Conservation (phyloP, 92 coral and sea anemone genomes). For the Parazoanthus darwini region DNA sequence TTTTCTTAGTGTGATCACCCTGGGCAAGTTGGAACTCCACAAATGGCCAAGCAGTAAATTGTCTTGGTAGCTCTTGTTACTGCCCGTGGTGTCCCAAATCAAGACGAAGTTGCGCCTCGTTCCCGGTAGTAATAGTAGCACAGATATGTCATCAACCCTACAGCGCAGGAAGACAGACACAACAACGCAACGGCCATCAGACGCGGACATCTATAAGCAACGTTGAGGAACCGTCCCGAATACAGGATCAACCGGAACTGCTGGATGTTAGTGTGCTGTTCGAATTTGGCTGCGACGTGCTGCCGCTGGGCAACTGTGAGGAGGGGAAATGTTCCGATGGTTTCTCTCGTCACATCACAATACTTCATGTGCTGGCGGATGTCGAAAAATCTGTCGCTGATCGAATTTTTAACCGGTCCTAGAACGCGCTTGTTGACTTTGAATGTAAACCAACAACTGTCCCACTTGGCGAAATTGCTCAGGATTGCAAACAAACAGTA, state of each 20-base stretch:
- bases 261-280: constrained; percentile 12
- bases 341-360: constrained; percentile 28
- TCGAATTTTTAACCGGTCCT: constrained; percentile 32
- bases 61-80: background rate
- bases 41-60: background rate
- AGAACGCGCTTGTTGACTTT: constrained; percentile 36
- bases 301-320: constrained; percentile 22
- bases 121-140: constrained; percentile 31
- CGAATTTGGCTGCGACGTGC: constrained; percentile 15
- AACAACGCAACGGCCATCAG: constrained; percentile 26
- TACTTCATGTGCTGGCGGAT: constrained; percentile 41
- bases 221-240: constrained; percentile 37
- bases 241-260: constrained; percentile 39
- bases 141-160: constrained; percentile 33
- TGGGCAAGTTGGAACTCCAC: background rate
- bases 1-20: background rate
- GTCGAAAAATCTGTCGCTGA: constrained; percentile 39
- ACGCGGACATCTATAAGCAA: constrained; percentile 38
- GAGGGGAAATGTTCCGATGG: constrained; percentile 22
- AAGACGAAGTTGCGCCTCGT: background rate
- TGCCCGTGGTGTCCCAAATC: background rate
- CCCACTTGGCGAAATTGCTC: constrained; percentile 33
- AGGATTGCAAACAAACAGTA: constrained; percentile 32
- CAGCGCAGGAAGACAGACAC: constrained; percentile 33
- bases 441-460: constrained; percentile 36